These are phyloP conservation scores for Puffinus mauretanicus DNA, from an alignment of 2,113 vertebrate genomes.

Conservation along the genomic window DNA sequence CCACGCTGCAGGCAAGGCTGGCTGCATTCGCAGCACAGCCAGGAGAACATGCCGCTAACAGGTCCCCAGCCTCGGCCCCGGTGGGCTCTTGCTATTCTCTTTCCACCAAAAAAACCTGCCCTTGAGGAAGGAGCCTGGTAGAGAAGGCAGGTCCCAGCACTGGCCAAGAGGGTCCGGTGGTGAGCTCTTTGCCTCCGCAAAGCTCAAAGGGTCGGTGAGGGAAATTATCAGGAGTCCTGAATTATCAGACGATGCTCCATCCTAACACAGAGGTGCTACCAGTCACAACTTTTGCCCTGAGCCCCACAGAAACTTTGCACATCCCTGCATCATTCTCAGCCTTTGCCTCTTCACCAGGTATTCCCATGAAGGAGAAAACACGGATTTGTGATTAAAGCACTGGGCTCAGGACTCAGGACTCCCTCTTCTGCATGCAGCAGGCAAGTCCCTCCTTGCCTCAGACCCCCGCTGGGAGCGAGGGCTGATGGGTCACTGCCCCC, in stretches of 20 bases:
- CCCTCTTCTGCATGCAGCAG: not conserved
- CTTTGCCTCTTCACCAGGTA: not conserved
- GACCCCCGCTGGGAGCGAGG: not conserved
- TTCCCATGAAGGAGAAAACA: not conserved
- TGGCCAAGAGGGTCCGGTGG: not conserved
- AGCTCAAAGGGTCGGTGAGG: not conserved
- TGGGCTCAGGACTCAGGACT: not conserved
- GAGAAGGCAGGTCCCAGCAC: not conserved
- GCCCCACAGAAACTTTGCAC: not conserved
- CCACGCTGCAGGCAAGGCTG: not conserved
- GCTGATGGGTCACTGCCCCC: not conserved
- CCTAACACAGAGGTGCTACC: not conserved
- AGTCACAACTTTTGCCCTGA: not conserved
- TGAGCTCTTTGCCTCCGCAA: not conserved
- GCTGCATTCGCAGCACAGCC: not conserved
- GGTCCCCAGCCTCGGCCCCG: not conserved
- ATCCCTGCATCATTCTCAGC: not conserved
- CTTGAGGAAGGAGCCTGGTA: not conserved
- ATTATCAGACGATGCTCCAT: not conserved
- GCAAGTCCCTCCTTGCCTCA: not conserved
- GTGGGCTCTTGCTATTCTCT: not conserved
- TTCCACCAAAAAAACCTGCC: not conserved
- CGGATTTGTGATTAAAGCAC: not conserved
- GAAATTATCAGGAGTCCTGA: not conserved
- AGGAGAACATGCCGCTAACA: not conserved